Conservation (phyloP, 1,140 invertebrate genomes). For the Grapholita molesta region DNA sequence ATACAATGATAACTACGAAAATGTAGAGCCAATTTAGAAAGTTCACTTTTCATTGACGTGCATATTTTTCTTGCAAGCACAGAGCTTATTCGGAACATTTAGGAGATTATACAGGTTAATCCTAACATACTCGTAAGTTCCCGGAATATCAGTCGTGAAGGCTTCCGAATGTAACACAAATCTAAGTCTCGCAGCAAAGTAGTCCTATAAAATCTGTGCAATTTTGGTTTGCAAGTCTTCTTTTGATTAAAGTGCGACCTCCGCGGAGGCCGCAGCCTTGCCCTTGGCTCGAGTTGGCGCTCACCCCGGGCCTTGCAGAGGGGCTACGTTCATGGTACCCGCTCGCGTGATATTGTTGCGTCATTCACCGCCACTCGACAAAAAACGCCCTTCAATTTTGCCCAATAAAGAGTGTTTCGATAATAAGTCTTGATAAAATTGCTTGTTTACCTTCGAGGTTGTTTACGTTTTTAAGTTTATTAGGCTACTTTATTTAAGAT, state of each 20-base stretch:
- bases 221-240: background rate
- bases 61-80: too few species aligned
- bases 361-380: slow-evolving; percentile 21
- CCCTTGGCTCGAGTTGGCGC: slow-evolving; percentile 29
- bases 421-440: background rate
- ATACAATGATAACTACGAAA: too few species aligned
- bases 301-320: slow-evolving; percentile 28
- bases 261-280: slow-evolving; percentile 37
- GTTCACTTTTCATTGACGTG: too few species aligned
- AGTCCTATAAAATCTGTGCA: background rate
- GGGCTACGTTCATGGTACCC: background rate
- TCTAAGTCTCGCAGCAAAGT: too few species aligned
- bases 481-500: too few species aligned
- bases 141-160: too few species aligned
- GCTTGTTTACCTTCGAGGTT: background rate
- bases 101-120: too few species aligned
- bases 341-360: slow-evolving; percentile 30
- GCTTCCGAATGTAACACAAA: too few species aligned
- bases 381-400: background rate
- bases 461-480: background rate
- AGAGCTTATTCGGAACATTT: too few species aligned
- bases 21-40: too few species aligned
- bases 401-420: background rate
- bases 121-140: too few species aligned
- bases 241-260: slow-evolving; percentile 15